phyloP scores from a whole-genome alignment of 2,797 vertebrate species.

The Pachyuromys duprasi region DNA sequence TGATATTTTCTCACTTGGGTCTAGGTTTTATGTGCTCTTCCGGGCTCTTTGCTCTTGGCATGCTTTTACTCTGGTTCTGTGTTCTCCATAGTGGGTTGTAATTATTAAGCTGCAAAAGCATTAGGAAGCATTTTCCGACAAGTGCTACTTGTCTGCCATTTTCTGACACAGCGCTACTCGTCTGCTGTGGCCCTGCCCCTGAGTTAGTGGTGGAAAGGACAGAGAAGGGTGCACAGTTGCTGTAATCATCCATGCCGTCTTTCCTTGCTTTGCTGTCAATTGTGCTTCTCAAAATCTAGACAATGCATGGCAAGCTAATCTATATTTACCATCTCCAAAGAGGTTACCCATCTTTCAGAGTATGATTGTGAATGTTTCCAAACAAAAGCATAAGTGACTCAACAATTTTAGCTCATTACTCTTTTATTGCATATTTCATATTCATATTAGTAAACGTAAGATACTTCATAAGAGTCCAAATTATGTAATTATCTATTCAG shows the following conservation, averaged over 20 bases:
- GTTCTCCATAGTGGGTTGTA: neutral
- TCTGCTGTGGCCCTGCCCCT: too few relatives aligned
- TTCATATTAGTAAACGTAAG: slow-evolving; percentile 34
- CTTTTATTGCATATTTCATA: slow-evolving; percentile 11
- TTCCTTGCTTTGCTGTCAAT: neutral
- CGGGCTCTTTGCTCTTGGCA: neutral
- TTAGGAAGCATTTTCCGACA: neutral
- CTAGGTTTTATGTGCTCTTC: neutral
- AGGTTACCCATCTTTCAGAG: slow-evolving; percentile 9
- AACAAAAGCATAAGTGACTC: neutral
- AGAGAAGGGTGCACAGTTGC: neutral
- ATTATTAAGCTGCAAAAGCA: neutral
- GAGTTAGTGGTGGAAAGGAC: neutral
- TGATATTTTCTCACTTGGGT: slow-evolving; percentile 17
- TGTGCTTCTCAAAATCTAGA: slow-evolving; percentile 40
- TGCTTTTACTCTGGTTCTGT: neutral
- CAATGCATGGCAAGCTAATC: neutral
- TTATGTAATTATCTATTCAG: slow-evolving; percentile 13
- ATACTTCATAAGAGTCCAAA: slow-evolving; percentile 24
- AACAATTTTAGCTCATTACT: slow-evolving; percentile 28
- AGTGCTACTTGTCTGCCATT: neutral
- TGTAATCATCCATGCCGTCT: neutral
- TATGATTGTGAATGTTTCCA: slow-evolving; percentile 19
- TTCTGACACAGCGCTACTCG: neutral
- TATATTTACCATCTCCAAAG: slow-evolving; percentile 22